Percentiles rank a stretch among this genome's conserved stretches.
Evolutionary conservation across 2,113 vertebrate species (phyloP).

Genomic region (Channa argus): DNA sequence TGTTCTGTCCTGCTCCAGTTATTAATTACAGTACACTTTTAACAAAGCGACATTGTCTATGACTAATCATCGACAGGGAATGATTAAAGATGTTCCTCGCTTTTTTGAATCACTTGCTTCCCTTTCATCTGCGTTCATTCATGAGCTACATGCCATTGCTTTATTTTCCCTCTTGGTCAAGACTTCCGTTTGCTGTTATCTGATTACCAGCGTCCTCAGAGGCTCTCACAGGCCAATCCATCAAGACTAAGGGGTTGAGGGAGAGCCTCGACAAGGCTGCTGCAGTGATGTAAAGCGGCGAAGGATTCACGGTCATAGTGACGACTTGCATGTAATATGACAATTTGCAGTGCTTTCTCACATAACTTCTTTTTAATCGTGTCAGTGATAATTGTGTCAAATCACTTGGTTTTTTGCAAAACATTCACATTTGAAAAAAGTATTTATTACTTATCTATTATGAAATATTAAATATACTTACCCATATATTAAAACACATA

Average conservation of each 20-base stretch:
- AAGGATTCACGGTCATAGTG: constrained; percentile 34
- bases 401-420: constrained; percentile 1
- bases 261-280: constrained; percentile 53
- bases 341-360: neutral
- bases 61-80: constrained; percentile 80
- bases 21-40: constrained; percentile 82
- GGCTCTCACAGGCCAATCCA: constrained; percentile 75
- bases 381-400: neutral
- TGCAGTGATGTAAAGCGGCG: constrained; percentile 60
- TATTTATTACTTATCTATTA: neutral
- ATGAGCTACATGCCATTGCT: constrained; percentile 48
- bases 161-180: constrained; percentile 53
- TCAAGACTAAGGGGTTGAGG: constrained; percentile 73
- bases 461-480: constrained; percentile 20
- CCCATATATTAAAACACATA: neutral
- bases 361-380: constrained; percentile 8
- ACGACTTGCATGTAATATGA: neutral
- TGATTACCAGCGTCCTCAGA: constrained; percentile 74
- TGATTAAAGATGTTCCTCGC: constrained; percentile 79
- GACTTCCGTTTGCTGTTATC: constrained; percentile 74
- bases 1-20: constrained; percentile 73
- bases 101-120: constrained; percentile 69
- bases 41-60: constrained; percentile 83
- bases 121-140: constrained; percentile 56
- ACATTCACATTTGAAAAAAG: neutral